Percentiles rank a stretch among this genome's conserved stretches.
Evolutionary conservation across 2,888 invertebrate species (phyloP).

Genomic region (Geotrupes spiniger): DNA sequence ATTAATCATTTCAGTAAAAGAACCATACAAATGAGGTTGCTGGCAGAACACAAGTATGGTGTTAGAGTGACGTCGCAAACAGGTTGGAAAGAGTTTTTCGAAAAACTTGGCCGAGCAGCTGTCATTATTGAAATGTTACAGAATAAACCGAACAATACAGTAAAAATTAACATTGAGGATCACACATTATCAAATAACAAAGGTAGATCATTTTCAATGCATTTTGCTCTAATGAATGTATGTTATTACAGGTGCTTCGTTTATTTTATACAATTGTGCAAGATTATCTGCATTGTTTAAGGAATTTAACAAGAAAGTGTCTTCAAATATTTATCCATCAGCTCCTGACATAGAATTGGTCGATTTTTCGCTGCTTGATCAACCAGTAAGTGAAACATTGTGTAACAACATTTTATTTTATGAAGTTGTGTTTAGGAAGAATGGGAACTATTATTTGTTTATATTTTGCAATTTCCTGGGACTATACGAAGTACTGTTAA

Average conservation of each 20-base stretch:
- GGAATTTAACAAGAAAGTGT: constrained; percentile 60
- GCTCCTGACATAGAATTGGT: constrained; percentile 58
- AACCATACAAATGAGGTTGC: constrained; percentile 61
- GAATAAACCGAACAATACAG: constrained; percentile 61
- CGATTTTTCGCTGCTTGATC: constrained; percentile 61
- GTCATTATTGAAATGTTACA: constrained; percentile 67
- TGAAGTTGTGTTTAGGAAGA: constrained; percentile 62
- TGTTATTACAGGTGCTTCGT: constrained; percentile 60
- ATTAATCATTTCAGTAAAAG: constrained; percentile 53
- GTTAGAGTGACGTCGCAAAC: constrained; percentile 52
- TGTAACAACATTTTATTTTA: neutral
- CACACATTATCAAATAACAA: constrained; percentile 53
- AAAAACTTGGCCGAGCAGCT: constrained; percentile 63
- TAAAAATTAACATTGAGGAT: constrained; percentile 55
- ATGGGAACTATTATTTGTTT: constrained; percentile 71
- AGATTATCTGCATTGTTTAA: constrained; percentile 65
- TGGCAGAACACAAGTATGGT: constrained; percentile 69
- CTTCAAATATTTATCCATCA: constrained; percentile 57
- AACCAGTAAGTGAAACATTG: constrained; percentile 56
- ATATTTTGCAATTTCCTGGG: constrained; percentile 63
- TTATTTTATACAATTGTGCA: constrained; percentile 76
- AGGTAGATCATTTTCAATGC: constrained; percentile 53
- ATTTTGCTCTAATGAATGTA: neutral
- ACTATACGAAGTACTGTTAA: constrained; percentile 57
- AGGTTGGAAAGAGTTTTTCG: constrained; percentile 56